phyloP scores from a whole-genome alignment of 1,140 invertebrate genomes.

The Bombus difficillimus region DNA sequence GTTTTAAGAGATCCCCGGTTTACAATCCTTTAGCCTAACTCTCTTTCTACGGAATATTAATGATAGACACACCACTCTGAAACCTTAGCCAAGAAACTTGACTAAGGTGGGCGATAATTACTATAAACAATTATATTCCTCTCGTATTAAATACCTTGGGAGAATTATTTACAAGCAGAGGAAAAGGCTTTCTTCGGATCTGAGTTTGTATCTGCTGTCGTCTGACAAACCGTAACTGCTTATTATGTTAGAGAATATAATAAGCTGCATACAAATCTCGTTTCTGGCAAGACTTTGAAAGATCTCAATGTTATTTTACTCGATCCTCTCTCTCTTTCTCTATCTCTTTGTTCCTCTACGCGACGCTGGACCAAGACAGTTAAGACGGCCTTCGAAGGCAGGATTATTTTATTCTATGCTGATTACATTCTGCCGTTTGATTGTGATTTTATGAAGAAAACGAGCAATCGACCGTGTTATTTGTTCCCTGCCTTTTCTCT shows the following conservation, averaged over 20 bases:
- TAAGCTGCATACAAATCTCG: slow-evolving; percentile 24
- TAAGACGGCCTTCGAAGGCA: neutral
- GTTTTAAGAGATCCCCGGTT: neutral
- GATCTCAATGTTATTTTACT: neutral
- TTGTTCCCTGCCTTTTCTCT: neutral
- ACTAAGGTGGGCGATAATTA: slow-evolving; percentile 7
- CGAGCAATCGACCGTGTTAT: neutral
- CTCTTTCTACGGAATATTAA: neutral
- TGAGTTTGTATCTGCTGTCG: neutral
- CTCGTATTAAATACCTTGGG: slow-evolving; percentile 4
- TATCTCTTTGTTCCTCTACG: neutral
- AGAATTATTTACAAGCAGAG: neutral
- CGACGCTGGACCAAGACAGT: neutral
- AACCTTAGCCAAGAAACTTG: neutral
- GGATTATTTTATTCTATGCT: neutral
- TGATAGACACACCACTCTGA: neutral
- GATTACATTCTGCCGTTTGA: neutral
- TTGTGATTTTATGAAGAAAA: neutral
- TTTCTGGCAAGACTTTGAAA: neutral
- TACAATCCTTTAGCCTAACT: neutral
- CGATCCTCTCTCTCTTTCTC: neutral
- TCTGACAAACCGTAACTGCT: neutral
- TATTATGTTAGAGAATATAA: slow-evolving; percentile 23
- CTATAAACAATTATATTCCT: slow-evolving; percentile 23
- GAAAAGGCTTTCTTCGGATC: neutral